Percentiles rank a stretch among this genome's conserved stretches.
phyloP scores from a whole-genome alignment of 2,888 invertebrate genomes.

The Boloria euphrosyne region DNA sequence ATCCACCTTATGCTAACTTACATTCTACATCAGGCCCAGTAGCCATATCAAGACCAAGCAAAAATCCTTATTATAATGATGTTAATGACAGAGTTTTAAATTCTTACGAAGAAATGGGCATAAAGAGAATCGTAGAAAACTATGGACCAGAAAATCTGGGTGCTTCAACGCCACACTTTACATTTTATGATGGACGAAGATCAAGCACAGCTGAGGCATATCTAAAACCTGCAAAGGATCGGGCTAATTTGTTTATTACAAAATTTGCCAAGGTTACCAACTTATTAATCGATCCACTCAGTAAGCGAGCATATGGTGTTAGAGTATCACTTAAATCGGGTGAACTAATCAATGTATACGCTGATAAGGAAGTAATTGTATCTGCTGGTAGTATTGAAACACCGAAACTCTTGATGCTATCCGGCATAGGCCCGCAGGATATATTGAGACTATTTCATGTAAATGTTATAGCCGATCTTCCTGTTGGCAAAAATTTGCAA shows the following conservation, averaged over 20 bases:
- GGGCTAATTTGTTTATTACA: conserved; percentile 59
- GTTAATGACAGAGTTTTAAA: conserved; percentile 44
- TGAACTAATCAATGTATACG: conserved; percentile 52
- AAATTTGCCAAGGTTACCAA: conserved; percentile 60
- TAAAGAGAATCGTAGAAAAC: conserved; percentile 48
- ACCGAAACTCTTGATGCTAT: conserved; percentile 67
- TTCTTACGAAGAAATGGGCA: conserved; percentile 50
- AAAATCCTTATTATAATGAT: conserved; percentile 45
- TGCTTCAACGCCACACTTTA: conserved; percentile 49
- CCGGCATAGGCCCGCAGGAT: conserved; percentile 64
- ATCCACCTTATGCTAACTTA: conserved; percentile 43
- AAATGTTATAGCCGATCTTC: conserved; percentile 56
- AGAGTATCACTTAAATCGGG: conserved; percentile 51
- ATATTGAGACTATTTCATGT: conserved; percentile 55
- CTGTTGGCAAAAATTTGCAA: conserved; percentile 68
- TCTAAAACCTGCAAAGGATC: conserved; percentile 52
- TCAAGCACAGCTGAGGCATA: conserved; percentile 70
- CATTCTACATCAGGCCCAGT: conserved; percentile 52
- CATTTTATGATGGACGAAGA: conserved; percentile 58
- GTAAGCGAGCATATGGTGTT: conserved; percentile 56
- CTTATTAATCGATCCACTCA: conserved; percentile 57
- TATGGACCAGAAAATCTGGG: conserved; percentile 49
- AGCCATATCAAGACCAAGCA: conserved; percentile 47
- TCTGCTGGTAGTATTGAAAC: conserved; percentile 67
- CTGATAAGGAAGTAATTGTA: conserved; percentile 61